phyloP scores from a whole-genome alignment of 2,113 vertebrate species.

The Neomonachus schauinslandi region DNA sequence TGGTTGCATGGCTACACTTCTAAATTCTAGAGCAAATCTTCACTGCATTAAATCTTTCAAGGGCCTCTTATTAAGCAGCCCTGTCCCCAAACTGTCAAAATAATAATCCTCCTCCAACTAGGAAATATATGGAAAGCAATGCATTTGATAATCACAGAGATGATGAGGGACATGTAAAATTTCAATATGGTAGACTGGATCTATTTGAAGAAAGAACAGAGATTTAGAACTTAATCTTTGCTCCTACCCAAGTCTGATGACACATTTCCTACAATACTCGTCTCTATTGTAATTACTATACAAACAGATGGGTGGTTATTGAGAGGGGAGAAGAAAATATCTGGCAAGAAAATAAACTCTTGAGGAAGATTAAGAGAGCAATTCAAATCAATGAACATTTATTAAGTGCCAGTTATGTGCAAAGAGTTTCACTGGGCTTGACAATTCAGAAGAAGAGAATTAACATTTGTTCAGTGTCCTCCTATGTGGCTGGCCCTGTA shows the following conservation, averaged over 20 bases:
- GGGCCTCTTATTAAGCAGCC: not conserved
- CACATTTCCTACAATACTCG: not conserved
- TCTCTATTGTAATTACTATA: not conserved
- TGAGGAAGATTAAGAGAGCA: not conserved
- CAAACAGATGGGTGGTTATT: constrained; percentile 18
- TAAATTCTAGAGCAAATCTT: constrained; percentile 34
- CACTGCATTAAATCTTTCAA: constrained; percentile 40
- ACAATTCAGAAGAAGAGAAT: not conserved
- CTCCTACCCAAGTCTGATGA: not conserved
- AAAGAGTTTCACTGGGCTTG: not conserved
- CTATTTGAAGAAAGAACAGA: constrained; percentile 30
- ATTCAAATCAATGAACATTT: constrained; percentile 12
- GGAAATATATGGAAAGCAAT: not conserved
- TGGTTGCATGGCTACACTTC: not conserved
- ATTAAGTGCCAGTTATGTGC: not conserved
- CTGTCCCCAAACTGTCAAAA: constrained; percentile 43
- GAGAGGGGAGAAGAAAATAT: constrained; percentile 6
- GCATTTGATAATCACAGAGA: constrained; percentile 10
- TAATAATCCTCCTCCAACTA: constrained; percentile 30
- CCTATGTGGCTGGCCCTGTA: not conserved
- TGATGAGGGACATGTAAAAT: not conserved
- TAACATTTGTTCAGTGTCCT: not conserved
- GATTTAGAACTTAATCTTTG: constrained; percentile 46
- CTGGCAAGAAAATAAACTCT: constrained; percentile 14
- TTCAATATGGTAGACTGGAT: not conserved